These are phyloP conservation scores for Spodoptera littoralis DNA, from an alignment of 2,888 invertebrate species.

Conservation along the genomic window DNA sequence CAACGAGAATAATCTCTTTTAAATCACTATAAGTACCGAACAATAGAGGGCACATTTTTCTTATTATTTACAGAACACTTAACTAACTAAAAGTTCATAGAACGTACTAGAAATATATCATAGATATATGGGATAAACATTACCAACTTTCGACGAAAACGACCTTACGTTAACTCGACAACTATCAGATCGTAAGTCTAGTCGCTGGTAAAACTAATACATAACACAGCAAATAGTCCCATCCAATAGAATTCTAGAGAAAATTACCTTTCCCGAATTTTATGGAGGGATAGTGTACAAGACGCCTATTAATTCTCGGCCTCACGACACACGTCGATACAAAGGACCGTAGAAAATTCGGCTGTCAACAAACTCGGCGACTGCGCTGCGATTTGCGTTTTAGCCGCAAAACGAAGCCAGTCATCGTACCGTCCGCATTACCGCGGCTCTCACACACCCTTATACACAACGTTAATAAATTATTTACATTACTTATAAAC, in stretches of 20 bases:
- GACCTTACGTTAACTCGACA: conserved; percentile 60
- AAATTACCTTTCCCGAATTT: conserved; percentile 89
- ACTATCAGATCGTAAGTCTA: conserved; percentile 68
- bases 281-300: conserved; percentile 79
- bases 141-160: conserved; percentile 89
- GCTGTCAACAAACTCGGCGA: conserved; percentile 67
- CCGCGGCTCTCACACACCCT: conserved; percentile 78
- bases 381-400: conserved; percentile 77
- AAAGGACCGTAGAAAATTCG: conserved; percentile 67
- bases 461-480: conserved; percentile 72
- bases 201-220: conserved; percentile 82
- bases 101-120: conserved; percentile 99
- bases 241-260: conserved; percentile 84
- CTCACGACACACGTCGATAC: conserved; percentile 62
- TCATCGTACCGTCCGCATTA: conserved; percentile 81
- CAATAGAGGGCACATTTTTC: conserved; percentile 50
- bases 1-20: conserved; percentile 66
- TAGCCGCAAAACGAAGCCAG: conserved; percentile 77
- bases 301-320: conserved; percentile 71
- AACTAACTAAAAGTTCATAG: conserved; percentile 93
- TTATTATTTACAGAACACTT: conserved; percentile 79
- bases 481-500: conserved; percentile 70
- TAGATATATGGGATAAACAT: conserved; percentile 99
- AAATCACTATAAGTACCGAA: conserved; percentile 63
- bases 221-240: conserved; percentile 78